These are phyloP conservation scores for Hedya salicella DNA, from an alignment of 2,888 invertebrate species.

Conservation along the genomic window DNA sequence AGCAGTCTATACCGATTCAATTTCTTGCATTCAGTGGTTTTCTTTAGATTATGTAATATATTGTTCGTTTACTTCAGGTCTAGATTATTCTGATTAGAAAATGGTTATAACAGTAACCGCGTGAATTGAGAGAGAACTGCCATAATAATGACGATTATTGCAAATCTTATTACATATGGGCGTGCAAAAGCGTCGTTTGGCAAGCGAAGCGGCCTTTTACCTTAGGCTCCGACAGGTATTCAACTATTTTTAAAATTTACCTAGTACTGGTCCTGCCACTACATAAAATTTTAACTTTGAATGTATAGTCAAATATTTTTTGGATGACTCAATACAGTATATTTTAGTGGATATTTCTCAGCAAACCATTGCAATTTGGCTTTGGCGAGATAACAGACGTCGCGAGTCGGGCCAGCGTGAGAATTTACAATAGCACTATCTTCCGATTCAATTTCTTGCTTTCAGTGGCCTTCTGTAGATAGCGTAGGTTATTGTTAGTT, in stretches of 20 bases:
- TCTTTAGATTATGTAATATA: neutral
- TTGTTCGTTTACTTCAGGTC: neutral
- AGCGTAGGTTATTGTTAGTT: neutral
- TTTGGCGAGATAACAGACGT: conserved; percentile 15
- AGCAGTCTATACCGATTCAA: neutral
- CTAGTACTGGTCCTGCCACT: too few relatives aligned
- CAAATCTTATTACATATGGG: too few relatives aligned
- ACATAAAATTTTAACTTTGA: neutral
- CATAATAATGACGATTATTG: too few relatives aligned
- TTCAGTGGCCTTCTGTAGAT: neutral
- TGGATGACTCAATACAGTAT: neutral
- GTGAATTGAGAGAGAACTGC: too few relatives aligned
- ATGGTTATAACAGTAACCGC: too few relatives aligned
- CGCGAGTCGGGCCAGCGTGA: neutral
- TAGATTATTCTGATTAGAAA: neutral
- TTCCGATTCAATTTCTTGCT: conserved; percentile 5
- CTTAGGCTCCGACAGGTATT: too few relatives aligned
- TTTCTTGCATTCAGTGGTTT: conserved; percentile 9
- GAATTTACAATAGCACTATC: conserved; percentile 12
- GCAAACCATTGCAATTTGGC: conserved; percentile 15
- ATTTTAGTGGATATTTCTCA: neutral
- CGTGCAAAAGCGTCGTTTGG: too few relatives aligned
- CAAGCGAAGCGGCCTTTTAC: too few relatives aligned
- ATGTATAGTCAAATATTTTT: too few relatives aligned
- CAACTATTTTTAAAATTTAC: too few relatives aligned